Percentiles rank a stretch among this genome's conserved stretches.
Evolutionary conservation across 2,797 vertebrate species (phyloP).

Genomic region (Silurus lanzhouensis): DNA sequence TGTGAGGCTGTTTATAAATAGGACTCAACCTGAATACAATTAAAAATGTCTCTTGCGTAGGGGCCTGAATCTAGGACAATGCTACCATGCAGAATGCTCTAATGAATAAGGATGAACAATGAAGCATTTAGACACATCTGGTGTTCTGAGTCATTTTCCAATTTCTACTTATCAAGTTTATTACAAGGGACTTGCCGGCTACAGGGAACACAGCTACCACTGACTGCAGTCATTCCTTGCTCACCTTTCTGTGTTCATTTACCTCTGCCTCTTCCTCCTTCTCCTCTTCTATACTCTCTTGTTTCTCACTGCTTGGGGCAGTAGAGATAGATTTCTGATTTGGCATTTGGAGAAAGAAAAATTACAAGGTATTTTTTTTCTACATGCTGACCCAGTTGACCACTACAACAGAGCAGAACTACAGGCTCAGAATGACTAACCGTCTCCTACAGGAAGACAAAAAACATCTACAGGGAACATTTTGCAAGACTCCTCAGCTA

Average conservation of each 20-base stretch:
- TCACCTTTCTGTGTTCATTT: slow-evolving; percentile 49
- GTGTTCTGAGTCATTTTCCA: slow-evolving; percentile 27
- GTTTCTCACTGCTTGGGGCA: slow-evolving; percentile 38
- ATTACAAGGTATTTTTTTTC: not conserved
- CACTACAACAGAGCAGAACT: not conserved
- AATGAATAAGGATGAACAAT: slow-evolving; percentile 28
- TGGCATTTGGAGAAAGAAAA: not conserved
- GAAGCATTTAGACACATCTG: slow-evolving; percentile 42
- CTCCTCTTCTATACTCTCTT: slow-evolving; percentile 51
- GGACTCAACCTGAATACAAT: slow-evolving; percentile 30
- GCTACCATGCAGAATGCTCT: not conserved
- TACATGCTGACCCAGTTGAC: not conserved
- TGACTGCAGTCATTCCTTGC: slow-evolving; percentile 24
- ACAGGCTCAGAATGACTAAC: not conserved
- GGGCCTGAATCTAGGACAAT: slow-evolving; percentile 41
- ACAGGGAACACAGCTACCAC: not conserved
- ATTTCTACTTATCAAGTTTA: slow-evolving; percentile 30
- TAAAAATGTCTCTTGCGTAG: slow-evolving; percentile 1
- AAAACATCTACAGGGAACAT: not conserved
- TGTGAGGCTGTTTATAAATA: slow-evolving; percentile 36
- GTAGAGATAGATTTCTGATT: not conserved
- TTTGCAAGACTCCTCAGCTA: slow-evolving; percentile 54
- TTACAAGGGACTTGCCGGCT: slow-evolving; percentile 21
- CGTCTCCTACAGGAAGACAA: slow-evolving; percentile 1
- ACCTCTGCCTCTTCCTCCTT: slow-evolving; percentile 52